Evolutionary conservation across 2,888 invertebrate genomes (phyloP).

Genomic region (Muscina levida): DNA sequence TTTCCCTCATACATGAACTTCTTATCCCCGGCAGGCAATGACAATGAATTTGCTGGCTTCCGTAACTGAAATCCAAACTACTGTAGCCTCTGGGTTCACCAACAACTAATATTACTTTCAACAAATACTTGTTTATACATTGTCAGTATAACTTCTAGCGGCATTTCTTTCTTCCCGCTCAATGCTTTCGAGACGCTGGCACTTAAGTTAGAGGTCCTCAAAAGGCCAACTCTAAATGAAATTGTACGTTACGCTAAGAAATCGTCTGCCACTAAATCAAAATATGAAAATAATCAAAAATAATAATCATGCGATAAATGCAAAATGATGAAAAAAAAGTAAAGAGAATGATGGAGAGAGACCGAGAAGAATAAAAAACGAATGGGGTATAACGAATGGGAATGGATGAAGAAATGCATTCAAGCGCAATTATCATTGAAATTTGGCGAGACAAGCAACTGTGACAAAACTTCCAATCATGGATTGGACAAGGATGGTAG

Average conservation of each 20-base stretch:
- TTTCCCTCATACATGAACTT: too few species aligned
- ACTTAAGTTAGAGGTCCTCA: constrained; percentile 19
- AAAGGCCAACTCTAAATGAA: constrained; percentile 44
- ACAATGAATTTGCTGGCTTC: too few species aligned
- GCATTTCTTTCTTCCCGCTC: constrained; percentile 13
- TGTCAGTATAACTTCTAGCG: neutral
- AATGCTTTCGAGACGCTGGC: constrained; percentile 19
- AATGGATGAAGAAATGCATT: constrained; percentile 29
- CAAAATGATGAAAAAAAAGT: neutral
- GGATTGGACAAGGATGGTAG: neutral
- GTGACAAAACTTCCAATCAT: constrained; percentile 28
- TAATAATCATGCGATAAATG: constrained; percentile 22
- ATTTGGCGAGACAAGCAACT: constrained; percentile 36
- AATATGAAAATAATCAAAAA: constrained; percentile 45
- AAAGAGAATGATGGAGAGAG: neutral
- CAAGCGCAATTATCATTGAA: constrained; percentile 43
- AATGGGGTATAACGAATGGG: neutral
- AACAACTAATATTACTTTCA: too few species aligned
- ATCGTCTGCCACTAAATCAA: constrained; percentile 42
- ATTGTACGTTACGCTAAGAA: constrained; percentile 38
- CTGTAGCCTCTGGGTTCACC: too few species aligned
- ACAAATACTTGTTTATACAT: too few species aligned
- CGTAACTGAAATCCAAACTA: too few species aligned
- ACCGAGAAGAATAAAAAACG: too few species aligned
- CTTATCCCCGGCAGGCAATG: too few species aligned